phyloP scores from a whole-genome alignment of 2,113 vertebrate genomes.

The Dasyurus viverrinus region DNA sequence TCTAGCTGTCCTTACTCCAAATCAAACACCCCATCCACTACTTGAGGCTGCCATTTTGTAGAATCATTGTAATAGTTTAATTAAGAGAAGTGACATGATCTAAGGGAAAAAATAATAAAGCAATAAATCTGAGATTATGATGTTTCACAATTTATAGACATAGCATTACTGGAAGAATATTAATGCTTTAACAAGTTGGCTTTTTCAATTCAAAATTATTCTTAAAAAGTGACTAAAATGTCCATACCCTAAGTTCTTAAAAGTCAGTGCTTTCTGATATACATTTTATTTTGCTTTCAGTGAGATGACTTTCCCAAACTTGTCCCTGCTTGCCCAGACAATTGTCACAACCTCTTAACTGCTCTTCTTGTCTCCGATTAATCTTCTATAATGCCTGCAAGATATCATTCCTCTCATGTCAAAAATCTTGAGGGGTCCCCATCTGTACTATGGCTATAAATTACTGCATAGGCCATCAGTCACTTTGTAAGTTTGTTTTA shows the following conservation, averaged over 20 bases:
- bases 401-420: neutral
- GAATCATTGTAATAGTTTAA: neutral
- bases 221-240: neutral
- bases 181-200: neutral
- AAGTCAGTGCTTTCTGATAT: neutral
- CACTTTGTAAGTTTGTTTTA: neutral
- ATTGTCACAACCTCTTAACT: neutral
- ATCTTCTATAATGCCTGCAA: neutral
- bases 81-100: neutral
- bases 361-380: neutral
- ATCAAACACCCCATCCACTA: neutral
- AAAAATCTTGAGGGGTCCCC: neutral
- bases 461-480: neutral
- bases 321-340: neutral
- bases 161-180: neutral
- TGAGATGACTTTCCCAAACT: neutral
- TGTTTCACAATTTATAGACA: neutral
- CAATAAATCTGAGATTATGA: neutral
- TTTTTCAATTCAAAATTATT: neutral
- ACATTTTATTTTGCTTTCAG: neutral
- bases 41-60: neutral
- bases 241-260: neutral
- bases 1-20: neutral
- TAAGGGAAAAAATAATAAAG: neutral
- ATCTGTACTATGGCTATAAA: neutral